phyloP scores from a whole-genome alignment of 2,113 vertebrate genomes.

The Amphilophus citrinellus region DNA sequence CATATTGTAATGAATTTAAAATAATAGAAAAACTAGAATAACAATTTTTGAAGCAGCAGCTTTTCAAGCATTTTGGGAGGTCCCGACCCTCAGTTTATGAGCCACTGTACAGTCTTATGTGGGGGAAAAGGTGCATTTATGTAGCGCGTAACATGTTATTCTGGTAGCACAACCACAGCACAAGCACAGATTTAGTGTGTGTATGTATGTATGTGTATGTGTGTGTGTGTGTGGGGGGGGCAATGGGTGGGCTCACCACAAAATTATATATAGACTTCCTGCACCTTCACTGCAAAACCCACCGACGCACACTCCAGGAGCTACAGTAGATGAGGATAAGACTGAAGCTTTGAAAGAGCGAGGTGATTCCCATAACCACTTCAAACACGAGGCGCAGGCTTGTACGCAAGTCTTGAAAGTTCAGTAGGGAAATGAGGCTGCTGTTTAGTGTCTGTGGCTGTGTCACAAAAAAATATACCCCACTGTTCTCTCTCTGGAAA shows the following conservation, averaged over 20 bases:
- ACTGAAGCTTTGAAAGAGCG: slow-evolving; percentile 49
- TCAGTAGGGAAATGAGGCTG: slow-evolving; percentile 16
- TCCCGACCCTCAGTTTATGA: not conserved
- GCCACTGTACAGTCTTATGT: not conserved
- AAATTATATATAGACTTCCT: slow-evolving; percentile 79
- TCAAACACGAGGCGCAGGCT: slow-evolving; percentile 60
- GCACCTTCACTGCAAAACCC: slow-evolving; percentile 62
- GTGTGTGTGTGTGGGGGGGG: slow-evolving; percentile 1
- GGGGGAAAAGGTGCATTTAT: slow-evolving; percentile 6
- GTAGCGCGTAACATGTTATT: slow-evolving; percentile 29
- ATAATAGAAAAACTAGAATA: not conserved
- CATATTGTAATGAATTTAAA: not conserved
- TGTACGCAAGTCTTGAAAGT: slow-evolving; percentile 20
- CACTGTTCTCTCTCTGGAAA: slow-evolving; percentile 28
- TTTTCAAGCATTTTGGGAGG: not conserved
- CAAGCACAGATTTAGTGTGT: slow-evolving; percentile 71
- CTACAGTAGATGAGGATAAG: slow-evolving; percentile 34
- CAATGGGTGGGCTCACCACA: slow-evolving; percentile 71
- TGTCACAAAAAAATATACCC: not conserved
- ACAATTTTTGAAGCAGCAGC: not conserved
- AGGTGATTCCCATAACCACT: slow-evolving; percentile 78
- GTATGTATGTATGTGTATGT: no score
- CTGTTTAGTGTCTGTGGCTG: slow-evolving; percentile 33
- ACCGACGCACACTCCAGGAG: slow-evolving; percentile 42
- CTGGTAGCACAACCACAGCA: slow-evolving; percentile 63